Conservation (phyloP, 2,888 invertebrate genomes). For the Atherix ibis region DNA sequence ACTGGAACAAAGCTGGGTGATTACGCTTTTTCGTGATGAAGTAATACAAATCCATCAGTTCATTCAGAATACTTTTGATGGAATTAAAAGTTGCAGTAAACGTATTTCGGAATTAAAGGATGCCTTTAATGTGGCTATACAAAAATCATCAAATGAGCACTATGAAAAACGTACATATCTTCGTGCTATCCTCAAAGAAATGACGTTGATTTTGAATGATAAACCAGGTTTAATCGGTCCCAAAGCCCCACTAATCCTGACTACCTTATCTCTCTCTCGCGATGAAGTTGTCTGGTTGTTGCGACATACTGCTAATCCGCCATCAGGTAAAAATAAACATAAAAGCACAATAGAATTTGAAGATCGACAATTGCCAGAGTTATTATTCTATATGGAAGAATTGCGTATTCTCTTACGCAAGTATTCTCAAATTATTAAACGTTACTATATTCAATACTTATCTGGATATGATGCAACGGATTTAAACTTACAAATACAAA, state of each 20-base stretch:
- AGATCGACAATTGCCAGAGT: constrained; percentile 89
- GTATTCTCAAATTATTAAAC: constrained; percentile 91
- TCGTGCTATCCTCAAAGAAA: constrained; percentile 84
- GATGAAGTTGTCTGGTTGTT: constrained; percentile 97
- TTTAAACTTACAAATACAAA: constrained; percentile 71
- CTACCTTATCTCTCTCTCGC: constrained; percentile 85
- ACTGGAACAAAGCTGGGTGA: constrained; percentile 85
- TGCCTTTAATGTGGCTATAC: constrained; percentile 75
- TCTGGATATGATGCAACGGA: constrained; percentile 91
- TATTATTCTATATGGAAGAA: constrained; percentile 97
- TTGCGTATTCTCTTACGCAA: constrained; percentile 84
- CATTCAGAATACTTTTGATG: constrained; percentile 83
- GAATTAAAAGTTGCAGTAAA: constrained; percentile 86
- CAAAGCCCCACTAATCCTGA: constrained; percentile 90
- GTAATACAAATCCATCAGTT: constrained; percentile 91
- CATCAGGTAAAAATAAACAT: constrained; percentile 67
- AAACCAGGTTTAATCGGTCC: constrained; percentile 96
- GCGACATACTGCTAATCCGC: constrained; percentile 91
- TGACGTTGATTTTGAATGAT: constrained; percentile 88
- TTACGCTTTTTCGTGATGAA: constrained; percentile 92
- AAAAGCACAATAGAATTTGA: constrained; percentile 88
- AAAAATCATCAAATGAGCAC: constrained; percentile 81
- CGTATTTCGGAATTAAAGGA: constrained; percentile 92
- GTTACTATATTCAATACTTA: constrained; percentile 94
- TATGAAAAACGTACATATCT: constrained; percentile 92